Percentiles rank a stretch among this genome's conserved stretches.
Evolutionary conservation across 2,113 vertebrate species (phyloP).

Genomic region (Callithrix jacchus): DNA sequence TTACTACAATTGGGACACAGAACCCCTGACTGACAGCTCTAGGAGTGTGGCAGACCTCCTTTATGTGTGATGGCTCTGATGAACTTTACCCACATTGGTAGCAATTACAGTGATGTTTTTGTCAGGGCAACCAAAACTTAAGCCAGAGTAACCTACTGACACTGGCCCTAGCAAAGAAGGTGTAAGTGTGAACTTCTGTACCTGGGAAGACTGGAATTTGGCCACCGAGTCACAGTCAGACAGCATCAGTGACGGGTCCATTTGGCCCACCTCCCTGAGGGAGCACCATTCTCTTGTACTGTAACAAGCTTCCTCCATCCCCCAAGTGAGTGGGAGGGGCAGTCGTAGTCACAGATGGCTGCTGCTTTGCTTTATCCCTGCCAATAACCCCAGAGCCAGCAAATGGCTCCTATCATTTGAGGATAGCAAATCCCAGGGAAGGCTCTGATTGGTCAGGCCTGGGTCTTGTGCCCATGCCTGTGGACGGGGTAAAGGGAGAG

Average conservation of each 20-base stretch:
- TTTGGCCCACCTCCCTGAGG: not conserved
- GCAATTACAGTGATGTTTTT: fast-evolving
- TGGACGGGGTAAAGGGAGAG: not conserved
- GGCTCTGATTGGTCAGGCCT: not conserved
- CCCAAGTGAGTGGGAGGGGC: not conserved
- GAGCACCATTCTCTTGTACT: not conserved
- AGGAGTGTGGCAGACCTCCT: not conserved
- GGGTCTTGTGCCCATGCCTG: not conserved
- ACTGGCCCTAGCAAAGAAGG: fast-evolving
- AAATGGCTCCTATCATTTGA: not conserved
- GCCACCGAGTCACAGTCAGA: not conserved
- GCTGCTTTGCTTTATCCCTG: fast-evolving
- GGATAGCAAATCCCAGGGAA: not conserved
- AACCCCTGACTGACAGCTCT: not conserved
- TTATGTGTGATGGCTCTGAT: fast-evolving
- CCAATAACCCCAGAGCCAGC: not conserved
- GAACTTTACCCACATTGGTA: fast-evolving
- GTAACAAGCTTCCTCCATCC: not conserved
- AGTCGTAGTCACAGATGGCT: not conserved
- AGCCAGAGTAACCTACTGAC: not conserved
- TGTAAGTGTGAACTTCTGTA: not conserved
- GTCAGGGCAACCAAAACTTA: no score
- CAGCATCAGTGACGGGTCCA: fast-evolving
- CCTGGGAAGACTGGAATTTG: not conserved
- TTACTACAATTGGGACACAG: fast-evolving